Percentiles rank a stretch among this genome's conserved stretches.
phyloP scores from a whole-genome alignment of 2,797 vertebrate species.

The Helostoma temminkii region DNA sequence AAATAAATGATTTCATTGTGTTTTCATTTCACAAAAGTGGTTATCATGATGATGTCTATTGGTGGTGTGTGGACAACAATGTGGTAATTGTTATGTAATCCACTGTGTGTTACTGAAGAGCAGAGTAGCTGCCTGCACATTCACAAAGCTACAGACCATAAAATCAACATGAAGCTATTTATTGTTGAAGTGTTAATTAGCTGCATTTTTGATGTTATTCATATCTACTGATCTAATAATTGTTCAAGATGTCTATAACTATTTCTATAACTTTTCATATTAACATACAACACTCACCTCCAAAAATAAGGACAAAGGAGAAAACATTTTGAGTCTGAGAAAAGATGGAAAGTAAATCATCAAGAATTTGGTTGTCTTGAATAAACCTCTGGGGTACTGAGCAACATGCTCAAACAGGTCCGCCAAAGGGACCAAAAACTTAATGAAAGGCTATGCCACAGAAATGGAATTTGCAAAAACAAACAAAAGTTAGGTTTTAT shows the following conservation, averaged over 20 bases:
- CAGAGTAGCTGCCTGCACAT: neutral
- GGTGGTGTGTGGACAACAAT: constrained; percentile 23
- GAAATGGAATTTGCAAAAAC: too few relatives aligned
- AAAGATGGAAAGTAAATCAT: too few relatives aligned
- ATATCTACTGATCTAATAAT: neutral
- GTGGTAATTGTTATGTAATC: constrained; percentile 44
- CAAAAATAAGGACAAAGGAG: too few relatives aligned
- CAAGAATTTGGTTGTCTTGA: too few relatives aligned
- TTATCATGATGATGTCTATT: constrained; percentile 35
- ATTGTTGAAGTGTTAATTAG: neutral
- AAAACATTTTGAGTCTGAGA: too few relatives aligned
- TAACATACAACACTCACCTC: too few relatives aligned
- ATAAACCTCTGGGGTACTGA: too few relatives aligned
- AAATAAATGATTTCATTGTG: neutral
- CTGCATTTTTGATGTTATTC: neutral
- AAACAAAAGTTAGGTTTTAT: too few relatives aligned
- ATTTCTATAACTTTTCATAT: too few relatives aligned
- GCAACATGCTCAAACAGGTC: too few relatives aligned
- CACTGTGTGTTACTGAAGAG: constrained; percentile 1
- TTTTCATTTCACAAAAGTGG: constrained; percentile 30
- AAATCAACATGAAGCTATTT: neutral
- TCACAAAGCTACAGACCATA: neutral
- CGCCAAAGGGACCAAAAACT: too few relatives aligned
- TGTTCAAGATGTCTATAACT: neutral
- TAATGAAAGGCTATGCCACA: too few relatives aligned